Evolutionary conservation across 2,113 vertebrate genomes (phyloP).

Genomic region (Podarcis muralis): DNA sequence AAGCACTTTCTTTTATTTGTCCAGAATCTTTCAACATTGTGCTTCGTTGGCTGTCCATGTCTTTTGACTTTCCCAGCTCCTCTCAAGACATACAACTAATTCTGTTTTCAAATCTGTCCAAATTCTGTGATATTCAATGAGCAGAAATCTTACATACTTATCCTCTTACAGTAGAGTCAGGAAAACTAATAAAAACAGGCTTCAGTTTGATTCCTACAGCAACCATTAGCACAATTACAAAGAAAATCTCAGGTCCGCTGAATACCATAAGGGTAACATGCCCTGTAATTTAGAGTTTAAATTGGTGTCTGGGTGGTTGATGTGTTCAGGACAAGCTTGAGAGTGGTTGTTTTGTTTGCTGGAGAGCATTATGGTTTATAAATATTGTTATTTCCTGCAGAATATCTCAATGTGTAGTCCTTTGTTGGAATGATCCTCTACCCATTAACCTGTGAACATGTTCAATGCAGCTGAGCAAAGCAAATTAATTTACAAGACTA

Average conservation of each 20-base stretch:
- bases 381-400: constrained; percentile 1
- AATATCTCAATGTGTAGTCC: constrained; percentile 50
- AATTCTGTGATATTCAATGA: neutral
- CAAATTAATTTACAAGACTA: constrained; percentile 53
- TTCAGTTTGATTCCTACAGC: neutral
- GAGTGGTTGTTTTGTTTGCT: neutral
- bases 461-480: constrained; percentile 62
- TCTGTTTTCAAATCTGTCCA: neutral
- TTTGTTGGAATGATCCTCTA: constrained; percentile 59
- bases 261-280: neutral
- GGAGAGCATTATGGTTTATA: neutral
- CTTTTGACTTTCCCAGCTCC: no score
- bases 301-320: neutral
- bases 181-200: neutral
- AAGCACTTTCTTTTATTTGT: no score
- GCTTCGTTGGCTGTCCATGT: no score
- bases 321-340: neutral
- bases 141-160: neutral
- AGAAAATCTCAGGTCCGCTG: neutral
- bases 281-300: neutral
- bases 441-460: constrained; percentile 67
- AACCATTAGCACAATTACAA: neutral
- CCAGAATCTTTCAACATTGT: no score
- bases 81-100: neutral
- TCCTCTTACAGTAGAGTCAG: neutral